Evolutionary conservation across 2,797 vertebrate genomes (phyloP).

Genomic region (Syngnathus rostellatus): DNA sequence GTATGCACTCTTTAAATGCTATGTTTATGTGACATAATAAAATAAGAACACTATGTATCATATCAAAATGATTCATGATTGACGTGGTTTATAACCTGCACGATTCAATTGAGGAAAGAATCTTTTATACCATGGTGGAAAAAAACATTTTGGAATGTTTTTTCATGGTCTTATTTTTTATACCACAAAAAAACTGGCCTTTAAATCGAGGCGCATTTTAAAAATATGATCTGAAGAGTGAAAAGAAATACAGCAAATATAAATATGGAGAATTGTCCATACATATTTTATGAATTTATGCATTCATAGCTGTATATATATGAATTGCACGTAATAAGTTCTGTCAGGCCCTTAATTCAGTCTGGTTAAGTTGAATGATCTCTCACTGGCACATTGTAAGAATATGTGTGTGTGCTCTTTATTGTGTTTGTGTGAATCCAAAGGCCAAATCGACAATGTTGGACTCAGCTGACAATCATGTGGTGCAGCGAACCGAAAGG

Average conservation of each 20-base stretch:
- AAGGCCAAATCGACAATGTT: conserved; percentile 45
- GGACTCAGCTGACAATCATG: conserved; percentile 57
- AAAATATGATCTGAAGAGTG: too few species aligned
- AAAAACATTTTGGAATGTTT: too few species aligned
- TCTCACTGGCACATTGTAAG: conserved; percentile 8
- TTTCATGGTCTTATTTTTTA: too few species aligned
- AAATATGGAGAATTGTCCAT: background rate
- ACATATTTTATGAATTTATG: background rate
- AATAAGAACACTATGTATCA: background rate
- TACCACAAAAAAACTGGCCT: too few species aligned
- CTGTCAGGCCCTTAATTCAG: conserved; percentile 16
- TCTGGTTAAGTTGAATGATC: conserved; percentile 38
- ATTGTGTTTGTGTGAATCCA: conserved; percentile 22
- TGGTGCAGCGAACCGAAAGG: conserved; percentile 51
- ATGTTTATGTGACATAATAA: background rate
- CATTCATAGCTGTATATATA: background rate
- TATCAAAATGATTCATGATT: background rate
- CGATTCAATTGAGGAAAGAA: background rate
- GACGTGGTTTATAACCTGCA: background rate
- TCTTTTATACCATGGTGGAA: too few species aligned
- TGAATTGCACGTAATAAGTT: background rate
- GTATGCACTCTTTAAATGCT: background rate
- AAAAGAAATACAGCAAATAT: background rate
- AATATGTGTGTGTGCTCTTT: background rate
- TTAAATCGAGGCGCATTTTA: too few species aligned